These are phyloP conservation scores for Epiblema foenella DNA, from an alignment of 2,888 invertebrate species.

Conservation along the genomic window DNA sequence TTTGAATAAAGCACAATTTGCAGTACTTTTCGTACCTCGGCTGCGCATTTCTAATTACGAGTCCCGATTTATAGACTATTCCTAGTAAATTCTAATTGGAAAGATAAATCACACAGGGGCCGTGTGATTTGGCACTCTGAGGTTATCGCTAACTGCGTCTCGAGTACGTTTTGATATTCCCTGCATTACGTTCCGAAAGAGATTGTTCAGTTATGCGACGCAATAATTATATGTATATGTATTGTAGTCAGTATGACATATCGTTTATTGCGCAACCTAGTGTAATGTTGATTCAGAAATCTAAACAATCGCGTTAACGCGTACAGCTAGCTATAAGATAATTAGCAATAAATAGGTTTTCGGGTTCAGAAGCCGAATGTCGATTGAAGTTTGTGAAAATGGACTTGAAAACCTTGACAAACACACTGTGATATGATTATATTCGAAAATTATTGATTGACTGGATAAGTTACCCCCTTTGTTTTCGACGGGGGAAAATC, in stretches of 20 bases:
- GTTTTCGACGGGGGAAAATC: no score
- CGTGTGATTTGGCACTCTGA: conserved; percentile 63
- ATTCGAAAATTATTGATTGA: no score
- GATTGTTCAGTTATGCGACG: conserved; percentile 33
- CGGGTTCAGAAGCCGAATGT: no score
- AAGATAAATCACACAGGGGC: conserved; percentile 68
- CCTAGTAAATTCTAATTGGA: conserved; percentile 65
- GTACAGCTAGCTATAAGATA: no score
- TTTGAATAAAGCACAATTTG: conserved; percentile 19
- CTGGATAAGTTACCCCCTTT: no score
- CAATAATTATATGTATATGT: conserved; percentile 31
- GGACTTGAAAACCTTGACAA: no score
- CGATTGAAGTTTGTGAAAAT: no score
- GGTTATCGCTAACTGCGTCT: conserved; percentile 72
- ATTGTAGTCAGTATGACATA: conserved; percentile 8
- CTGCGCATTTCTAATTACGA: conserved; percentile 44
- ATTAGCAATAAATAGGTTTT: no score
- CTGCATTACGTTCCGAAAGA: conserved; percentile 40
- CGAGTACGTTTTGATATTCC: conserved; percentile 50
- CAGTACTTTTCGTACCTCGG: not conserved
- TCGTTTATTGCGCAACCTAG: not conserved
- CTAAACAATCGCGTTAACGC: no score
- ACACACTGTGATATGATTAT: no score
- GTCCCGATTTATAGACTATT: conserved; percentile 56
- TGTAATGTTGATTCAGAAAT: no score